phyloP scores from a whole-genome alignment of 2,113 vertebrate species.

The Trochalopteron elliotii region DNA sequence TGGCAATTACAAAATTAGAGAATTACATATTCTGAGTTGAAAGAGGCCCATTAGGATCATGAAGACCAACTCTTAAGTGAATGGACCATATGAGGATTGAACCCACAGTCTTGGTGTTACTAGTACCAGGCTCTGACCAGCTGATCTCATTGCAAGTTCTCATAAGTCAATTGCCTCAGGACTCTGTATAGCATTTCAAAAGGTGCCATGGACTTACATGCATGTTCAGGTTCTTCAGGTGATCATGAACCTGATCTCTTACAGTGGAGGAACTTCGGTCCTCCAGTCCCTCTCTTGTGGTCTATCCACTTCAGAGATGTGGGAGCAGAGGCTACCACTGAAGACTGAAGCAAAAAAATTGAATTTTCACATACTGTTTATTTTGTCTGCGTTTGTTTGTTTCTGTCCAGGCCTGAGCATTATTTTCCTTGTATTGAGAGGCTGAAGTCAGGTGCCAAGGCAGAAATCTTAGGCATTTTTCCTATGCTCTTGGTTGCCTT shows the following conservation, averaged over 20 bases:
- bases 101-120: background rate
- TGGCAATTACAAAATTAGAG: background rate
- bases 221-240: background rate
- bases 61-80: background rate
- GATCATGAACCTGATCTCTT: background rate
- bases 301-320: background rate
- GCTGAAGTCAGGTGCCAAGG: background rate
- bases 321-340: background rate
- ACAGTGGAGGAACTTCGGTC: background rate
- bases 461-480: background rate
- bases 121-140: background rate
- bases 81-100: background rate
- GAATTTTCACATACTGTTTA: background rate
- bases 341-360: background rate
- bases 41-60: background rate
- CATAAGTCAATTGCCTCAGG: background rate
- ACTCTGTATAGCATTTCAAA: background rate
- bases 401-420: background rate
- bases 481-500: background rate
- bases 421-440: background rate
- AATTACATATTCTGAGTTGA: background rate
- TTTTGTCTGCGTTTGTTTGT: background rate
- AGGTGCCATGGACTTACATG: background rate
- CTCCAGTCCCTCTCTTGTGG: background rate
- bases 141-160: background rate